Conservation (phyloP, 2,113 vertebrate genomes). For the Lasiurus cinereus region DNA sequence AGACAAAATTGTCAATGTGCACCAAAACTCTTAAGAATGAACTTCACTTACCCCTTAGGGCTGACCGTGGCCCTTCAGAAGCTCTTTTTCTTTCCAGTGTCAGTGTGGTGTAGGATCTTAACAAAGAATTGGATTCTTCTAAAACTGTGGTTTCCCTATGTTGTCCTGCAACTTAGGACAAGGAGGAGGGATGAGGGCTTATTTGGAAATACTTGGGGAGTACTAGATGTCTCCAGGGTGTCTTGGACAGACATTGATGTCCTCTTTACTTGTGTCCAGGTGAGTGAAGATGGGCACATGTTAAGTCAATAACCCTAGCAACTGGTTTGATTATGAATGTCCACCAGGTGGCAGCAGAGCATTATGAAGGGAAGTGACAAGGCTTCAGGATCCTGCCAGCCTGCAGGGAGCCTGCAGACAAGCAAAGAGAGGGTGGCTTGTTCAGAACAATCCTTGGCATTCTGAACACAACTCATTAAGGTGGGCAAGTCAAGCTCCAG, state of each 20-base stretch:
- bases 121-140: not conserved
- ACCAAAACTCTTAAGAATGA: not conserved
- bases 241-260: not conserved
- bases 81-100: not conserved
- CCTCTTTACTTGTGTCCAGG: not conserved
- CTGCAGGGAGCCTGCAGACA: no score
- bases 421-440: not conserved
- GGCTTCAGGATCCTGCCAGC: not conserved
- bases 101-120: no score
- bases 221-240: fast-evolving
- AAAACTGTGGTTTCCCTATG: no score
- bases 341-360: slow-evolving; percentile 72
- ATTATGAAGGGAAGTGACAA: not conserved
- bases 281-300: not conserved
- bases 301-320: fast-evolving
- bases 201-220: not conserved
- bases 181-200: not conserved
- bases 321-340: not conserved
- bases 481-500: not conserved
- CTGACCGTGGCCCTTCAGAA: no score
- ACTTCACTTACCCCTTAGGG: not conserved
- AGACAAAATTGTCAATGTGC: not conserved
- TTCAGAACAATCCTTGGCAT: not conserved
- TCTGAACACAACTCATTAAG: not conserved
- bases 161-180: not conserved